Percentiles rank a stretch among this genome's conserved stretches.
Conservation (phyloP, 2,888 invertebrate species). For the Ichneumoninae sp. region DNA sequence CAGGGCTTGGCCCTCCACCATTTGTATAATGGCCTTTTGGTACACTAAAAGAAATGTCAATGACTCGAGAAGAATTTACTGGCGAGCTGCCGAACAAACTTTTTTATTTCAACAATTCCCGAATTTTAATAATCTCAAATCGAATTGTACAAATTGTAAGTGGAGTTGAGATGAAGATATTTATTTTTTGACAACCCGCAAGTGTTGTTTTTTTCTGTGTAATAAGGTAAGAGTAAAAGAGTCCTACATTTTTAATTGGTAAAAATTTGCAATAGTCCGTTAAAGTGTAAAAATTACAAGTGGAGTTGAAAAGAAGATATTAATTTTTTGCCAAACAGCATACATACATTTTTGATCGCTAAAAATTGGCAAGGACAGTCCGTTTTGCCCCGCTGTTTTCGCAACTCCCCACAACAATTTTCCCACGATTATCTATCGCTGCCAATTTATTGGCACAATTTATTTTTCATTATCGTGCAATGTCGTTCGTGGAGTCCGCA, state of each 20-base stretch:
- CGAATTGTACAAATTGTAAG: too few species aligned
- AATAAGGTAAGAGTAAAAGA: too few species aligned
- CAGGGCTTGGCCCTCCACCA: not conserved
- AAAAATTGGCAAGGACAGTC: not conserved
- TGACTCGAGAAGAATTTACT: not conserved
- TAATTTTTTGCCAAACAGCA: too few species aligned
- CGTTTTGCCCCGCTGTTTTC: not conserved
- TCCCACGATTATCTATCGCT: not conserved
- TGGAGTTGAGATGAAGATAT: too few species aligned
- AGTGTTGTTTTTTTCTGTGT: too few species aligned
- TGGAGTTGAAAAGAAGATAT: too few species aligned
- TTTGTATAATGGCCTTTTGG: not conserved
- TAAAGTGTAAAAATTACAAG: too few species aligned
- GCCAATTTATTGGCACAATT: not conserved
- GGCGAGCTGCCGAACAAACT: not conserved
- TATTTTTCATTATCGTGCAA: slow-evolving; percentile 25
- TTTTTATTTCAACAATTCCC: not conserved
- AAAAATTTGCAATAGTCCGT: too few species aligned
- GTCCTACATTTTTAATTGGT: too few species aligned
- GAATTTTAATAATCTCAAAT: not conserved
- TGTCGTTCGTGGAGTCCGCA: slow-evolving; percentile 20
- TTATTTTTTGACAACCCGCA: too few species aligned
- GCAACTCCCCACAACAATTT: not conserved
- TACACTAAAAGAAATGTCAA: not conserved
- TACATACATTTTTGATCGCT: too few species aligned